A percentile compares a stretch with the other conserved stretches of the same genome.
Conservation (phyloP, 2,888 invertebrate species). For the Leucania comma region DNA sequence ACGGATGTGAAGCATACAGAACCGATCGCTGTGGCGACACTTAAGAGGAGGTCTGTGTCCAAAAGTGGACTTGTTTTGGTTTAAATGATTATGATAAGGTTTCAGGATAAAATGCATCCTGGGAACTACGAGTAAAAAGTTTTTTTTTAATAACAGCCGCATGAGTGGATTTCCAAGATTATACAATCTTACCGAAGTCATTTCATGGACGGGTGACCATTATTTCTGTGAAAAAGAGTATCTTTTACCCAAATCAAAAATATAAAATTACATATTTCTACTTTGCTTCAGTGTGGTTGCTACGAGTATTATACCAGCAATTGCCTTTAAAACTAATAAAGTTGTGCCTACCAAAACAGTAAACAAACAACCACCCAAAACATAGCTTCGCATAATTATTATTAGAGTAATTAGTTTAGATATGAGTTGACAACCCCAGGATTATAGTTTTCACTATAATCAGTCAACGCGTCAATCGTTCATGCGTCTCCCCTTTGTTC, state of each 20-base stretch:
- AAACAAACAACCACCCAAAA: slow-evolving; percentile 9
- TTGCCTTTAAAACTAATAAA: too few relatives aligned
- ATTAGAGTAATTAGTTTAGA: slow-evolving; percentile 13
- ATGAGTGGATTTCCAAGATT: background rate
- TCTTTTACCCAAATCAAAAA: too few relatives aligned
- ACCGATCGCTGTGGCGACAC: too few relatives aligned
- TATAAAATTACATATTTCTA: background rate
- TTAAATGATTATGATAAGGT: too few relatives aligned
- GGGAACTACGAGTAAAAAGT: too few relatives aligned
- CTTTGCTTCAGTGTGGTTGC: too few relatives aligned
- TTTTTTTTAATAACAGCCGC: background rate
- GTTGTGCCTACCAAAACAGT: background rate
- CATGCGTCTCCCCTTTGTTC: slow-evolving; percentile 69
- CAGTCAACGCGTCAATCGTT: slow-evolving; percentile 70
- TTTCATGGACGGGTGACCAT: background rate
- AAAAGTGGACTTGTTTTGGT: too few relatives aligned
- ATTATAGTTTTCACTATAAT: slow-evolving; percentile 67
- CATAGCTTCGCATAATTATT: slow-evolving; percentile 4
- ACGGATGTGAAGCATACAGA: too few relatives aligned
- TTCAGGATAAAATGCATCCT: background rate
- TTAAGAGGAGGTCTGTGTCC: too few relatives aligned
- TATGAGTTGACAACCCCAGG: slow-evolving; percentile 14
- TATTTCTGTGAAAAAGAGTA: background rate
- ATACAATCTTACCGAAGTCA: background rate
- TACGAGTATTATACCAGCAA: too few relatives aligned